Evolutionary conservation across 2,113 vertebrate genomes (phyloP).

Genomic region (Oryzias melastigma): DNA sequence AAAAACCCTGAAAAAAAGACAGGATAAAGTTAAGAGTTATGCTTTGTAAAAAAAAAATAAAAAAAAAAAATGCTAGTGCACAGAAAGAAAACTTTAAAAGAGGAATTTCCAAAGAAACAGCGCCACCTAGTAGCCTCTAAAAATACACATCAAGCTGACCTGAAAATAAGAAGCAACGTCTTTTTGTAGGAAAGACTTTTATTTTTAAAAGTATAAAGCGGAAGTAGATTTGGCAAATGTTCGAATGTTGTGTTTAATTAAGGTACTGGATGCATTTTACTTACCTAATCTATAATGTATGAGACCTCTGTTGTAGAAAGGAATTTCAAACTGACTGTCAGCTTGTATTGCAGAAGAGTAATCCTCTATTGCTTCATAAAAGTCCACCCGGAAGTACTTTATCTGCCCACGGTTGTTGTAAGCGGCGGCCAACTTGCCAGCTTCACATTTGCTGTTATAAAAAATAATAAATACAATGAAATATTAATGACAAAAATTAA

Average conservation of each 20-base stretch:
- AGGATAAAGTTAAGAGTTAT: too few relatives aligned
- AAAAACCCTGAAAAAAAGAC: constrained; percentile 81
- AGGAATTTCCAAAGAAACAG: constrained; percentile 9
- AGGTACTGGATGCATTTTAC: not conserved
- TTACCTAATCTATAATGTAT: constrained; percentile 89
- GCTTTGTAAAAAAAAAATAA: not conserved
- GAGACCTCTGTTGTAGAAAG: constrained; percentile 94
- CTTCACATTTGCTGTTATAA: constrained; percentile 69
- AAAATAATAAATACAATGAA: not conserved
- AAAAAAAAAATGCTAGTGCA: not conserved
- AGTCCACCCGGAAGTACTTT: constrained; percentile 91
- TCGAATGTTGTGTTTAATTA: not conserved
- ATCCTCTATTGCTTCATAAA: constrained; percentile 88
- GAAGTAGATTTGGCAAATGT: rapidly evolving
- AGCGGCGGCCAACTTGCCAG: constrained; percentile 78
- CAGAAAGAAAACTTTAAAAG: not conserved
- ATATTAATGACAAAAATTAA: not conserved
- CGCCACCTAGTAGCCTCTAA: constrained; percentile 45
- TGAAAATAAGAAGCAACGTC: too few relatives aligned
- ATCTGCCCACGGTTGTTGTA: constrained; percentile 91
- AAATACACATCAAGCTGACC: constrained; percentile 1
- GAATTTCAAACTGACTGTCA: constrained; percentile 80
- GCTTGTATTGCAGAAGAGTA: constrained; percentile 83
- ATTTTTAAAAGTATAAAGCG: constrained; percentile 1
- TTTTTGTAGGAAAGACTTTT: too few relatives aligned